phyloP scores from a whole-genome alignment of 2,797 vertebrate genomes.

The Cephalopachus bancanus region DNA sequence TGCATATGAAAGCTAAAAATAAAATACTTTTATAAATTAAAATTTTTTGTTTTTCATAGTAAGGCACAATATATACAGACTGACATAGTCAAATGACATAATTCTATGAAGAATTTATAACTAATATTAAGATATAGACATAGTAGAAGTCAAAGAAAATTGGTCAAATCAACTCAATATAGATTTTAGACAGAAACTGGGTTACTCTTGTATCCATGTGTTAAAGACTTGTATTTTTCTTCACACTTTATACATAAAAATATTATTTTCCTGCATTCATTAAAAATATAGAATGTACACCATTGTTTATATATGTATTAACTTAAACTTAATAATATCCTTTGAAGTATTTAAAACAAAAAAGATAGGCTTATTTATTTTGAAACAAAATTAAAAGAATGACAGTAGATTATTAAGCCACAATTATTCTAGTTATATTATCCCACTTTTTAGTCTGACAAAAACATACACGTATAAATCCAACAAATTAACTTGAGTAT shows the following conservation, averaged over 20 bases:
- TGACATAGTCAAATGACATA: slow-evolving; percentile 16
- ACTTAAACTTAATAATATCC: not conserved
- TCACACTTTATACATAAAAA: slow-evolving; percentile 31
- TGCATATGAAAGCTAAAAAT: slow-evolving; percentile 51
- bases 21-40: slow-evolving; percentile 60
- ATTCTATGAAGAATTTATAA: slow-evolving; percentile 48
- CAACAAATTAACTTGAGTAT: not conserved
- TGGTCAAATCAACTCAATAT: not conserved
- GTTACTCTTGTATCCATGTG: not conserved
- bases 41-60: slow-evolving; percentile 65
- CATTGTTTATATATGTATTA: slow-evolving; percentile 1
- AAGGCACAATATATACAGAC: slow-evolving; percentile 76
- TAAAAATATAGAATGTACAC: slow-evolving; percentile 36
- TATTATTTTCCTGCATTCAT: slow-evolving; percentile 12
- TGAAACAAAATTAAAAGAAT: slow-evolving; percentile 43
- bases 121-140: slow-evolving; percentile 37
- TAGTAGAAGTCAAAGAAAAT: not conserved
- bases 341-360: slow-evolving; percentile 28
- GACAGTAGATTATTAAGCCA: not conserved
- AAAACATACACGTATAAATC: slow-evolving; percentile 21
- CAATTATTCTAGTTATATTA: slow-evolving; percentile 54
- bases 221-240: not conserved
- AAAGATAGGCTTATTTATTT: slow-evolving; percentile 16
- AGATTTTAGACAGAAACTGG: slow-evolving; percentile 20
- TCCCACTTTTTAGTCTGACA: not conserved